Evolutionary conservation across 2,797 vertebrate species (phyloP).

Genomic region (Rhinatrema bivittatum): DNA sequence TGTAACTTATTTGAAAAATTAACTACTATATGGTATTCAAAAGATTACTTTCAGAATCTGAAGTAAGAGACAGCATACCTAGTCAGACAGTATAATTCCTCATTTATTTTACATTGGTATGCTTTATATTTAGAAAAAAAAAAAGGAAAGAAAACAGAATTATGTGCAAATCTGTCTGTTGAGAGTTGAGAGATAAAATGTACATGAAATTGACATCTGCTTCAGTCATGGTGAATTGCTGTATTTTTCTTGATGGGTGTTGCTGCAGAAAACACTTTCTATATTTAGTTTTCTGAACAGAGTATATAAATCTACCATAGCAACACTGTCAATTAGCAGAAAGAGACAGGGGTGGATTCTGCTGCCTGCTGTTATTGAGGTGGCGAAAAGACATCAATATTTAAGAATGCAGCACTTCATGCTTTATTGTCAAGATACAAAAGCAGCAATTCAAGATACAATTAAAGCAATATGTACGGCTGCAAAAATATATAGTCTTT

Average conservation of each 20-base stretch:
- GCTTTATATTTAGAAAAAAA: background rate
- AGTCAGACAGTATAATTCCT: background rate
- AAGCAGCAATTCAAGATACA: too few relatives aligned
- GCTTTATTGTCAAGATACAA: too few relatives aligned
- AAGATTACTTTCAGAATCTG: too few relatives aligned
- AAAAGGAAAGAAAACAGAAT: background rate
- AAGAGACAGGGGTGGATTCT: conserved; percentile 17
- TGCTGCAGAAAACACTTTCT: conserved; percentile 7
- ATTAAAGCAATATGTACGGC: too few relatives aligned
- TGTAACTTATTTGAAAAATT: too few relatives aligned
- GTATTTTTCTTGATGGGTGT: conserved; percentile 11
- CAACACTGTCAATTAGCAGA: conserved; percentile 39
- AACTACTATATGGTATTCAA: too few relatives aligned
- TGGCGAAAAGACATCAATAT: conserved; percentile 12
- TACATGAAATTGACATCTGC: background rate
- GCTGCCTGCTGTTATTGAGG: background rate
- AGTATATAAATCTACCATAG: conserved; percentile 22
- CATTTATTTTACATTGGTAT: background rate
- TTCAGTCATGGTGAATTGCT: conserved; percentile 7
- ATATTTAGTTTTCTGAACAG: conserved; percentile 31
- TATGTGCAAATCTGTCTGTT: background rate
- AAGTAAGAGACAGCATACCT: background rate
- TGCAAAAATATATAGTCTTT: too few relatives aligned
- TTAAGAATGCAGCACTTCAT: conserved; percentile 9
- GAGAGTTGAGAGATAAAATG: too few relatives aligned